Evolutionary conservation across 1,140 invertebrate genomes (phyloP), one percentile per base, ranked within the genome.

Genomic region (Trypoxylus dichotomus): DNA sequence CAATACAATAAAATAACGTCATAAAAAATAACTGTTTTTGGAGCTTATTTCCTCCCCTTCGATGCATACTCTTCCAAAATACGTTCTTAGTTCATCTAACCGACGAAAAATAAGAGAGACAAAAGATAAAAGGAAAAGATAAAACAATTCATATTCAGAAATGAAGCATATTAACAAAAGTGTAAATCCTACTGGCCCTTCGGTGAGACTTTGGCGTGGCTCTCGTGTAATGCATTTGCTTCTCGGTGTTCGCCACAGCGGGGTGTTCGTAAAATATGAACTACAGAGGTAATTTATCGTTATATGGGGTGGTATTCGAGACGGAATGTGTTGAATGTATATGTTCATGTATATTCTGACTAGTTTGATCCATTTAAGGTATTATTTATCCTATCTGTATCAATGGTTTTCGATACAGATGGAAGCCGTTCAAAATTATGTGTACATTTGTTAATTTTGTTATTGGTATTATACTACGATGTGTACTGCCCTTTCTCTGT

Each of bases 221-320:
- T 10, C 60, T 27, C 24, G 27, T 68, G 60, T 68, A 68, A 24
- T 68, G 47, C 60, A 15, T 24, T 25, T 68, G 24, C 27, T 10
- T 68, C 15, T 68, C 60, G 60, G 27, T 68, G 60, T 68, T 68
- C 21, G 6, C 8, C 60, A 24, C 60, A 68, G 60, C 60, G 47
- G 60, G 60, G 27, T 7, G 60, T 27, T 68, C 21, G 60, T 68
- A 68, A 68, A 68, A 68, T 68, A 68, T 68, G 21, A 68, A 24
- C 60, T 68, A 68, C 24, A 10, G 60, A 68, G 24, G 24, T 29
- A 68, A 68, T 68, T 13, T 68, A 68, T 68, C 60, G 60, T 68
- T 24, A 37, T 37, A 2, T 37, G 3, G 19, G 60, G 60, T 27
- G 8, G 24, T 54, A 29, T 68, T 19, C 21, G 21, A 27, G 60